These are phyloP conservation scores for Mionectes olivaceus DNA, from an alignment of 2,797 vertebrate genomes.

Conservation along the genomic window DNA sequence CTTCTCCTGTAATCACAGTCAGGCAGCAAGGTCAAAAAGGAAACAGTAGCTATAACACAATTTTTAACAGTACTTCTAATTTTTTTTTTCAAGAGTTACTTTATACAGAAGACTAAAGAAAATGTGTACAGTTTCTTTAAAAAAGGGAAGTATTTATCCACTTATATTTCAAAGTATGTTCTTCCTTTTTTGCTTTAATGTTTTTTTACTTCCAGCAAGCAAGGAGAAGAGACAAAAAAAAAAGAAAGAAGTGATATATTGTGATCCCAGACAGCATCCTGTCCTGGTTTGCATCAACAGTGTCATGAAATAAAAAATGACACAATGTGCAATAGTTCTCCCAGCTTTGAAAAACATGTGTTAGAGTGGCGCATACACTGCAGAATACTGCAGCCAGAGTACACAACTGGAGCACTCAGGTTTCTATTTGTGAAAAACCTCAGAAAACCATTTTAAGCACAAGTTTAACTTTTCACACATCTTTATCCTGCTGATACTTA, in stretches of 20 bases:
- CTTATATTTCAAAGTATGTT: not conserved
- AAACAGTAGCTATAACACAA: not conserved
- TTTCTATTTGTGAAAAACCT: not conserved
- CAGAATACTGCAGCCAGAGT: not conserved
- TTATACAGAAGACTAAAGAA: not conserved
- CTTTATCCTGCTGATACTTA: not conserved
- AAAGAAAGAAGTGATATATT: not conserved
- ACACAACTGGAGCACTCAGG: not conserved
- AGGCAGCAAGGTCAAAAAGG: constrained; percentile 21
- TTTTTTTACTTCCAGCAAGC: not conserved
- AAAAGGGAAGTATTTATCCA: constrained; percentile 4
- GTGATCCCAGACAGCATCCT: constrained; percentile 31
- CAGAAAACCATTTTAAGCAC: not conserved
- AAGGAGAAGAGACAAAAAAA: not conserved
- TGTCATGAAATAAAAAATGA: constrained; percentile 39
- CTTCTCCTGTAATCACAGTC: constrained; percentile 1
- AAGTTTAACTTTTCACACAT: not conserved
- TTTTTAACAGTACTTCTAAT: not conserved
- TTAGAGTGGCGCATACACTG: not conserved
- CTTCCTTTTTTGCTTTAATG: not conserved
- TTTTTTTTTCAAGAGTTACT: not conserved
- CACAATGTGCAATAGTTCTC: not conserved
- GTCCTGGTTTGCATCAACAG: constrained; percentile 55
- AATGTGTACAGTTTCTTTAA: not conserved
- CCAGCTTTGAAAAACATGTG: constrained; percentile 7